A percentile compares a stretch with the other conserved stretches of the same genome.
phyloP scores from a whole-genome alignment of 2,888 invertebrate genomes.

The Caenorhabditis sp. region DNA sequence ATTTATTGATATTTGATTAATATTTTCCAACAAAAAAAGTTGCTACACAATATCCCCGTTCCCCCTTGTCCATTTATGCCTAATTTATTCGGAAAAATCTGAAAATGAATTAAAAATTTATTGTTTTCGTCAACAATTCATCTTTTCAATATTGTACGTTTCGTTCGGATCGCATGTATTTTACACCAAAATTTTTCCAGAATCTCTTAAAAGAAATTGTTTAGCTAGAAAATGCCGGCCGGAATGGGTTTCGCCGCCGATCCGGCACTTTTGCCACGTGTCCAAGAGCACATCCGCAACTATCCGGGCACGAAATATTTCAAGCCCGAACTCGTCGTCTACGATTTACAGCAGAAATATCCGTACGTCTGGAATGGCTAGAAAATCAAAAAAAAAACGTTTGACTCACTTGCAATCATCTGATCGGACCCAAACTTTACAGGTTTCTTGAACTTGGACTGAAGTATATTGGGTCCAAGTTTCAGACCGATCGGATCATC shows the following conservation, averaged over 20 bases:
- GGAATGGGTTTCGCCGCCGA: slow-evolving; percentile 51
- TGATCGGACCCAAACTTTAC: no score
- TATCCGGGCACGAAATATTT: slow-evolving; percentile 54
- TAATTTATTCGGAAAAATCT: not conserved
- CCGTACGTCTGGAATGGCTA: slow-evolving; percentile 49
- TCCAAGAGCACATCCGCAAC: slow-evolving; percentile 60
- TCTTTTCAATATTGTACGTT: no score
- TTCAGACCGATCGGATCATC: no score
- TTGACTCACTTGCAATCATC: no score
- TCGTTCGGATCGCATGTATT: slow-evolving; percentile 38
- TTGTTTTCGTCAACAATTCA: not conserved
- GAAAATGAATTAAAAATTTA: not conserved
- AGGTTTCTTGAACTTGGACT: no score
- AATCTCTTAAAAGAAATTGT: no score
- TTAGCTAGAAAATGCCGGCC: slow-evolving; percentile 23
- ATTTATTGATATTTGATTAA: slow-evolving; percentile 26
- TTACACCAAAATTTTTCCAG: not conserved
- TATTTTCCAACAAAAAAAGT: slow-evolving; percentile 4
- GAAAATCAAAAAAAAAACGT: not conserved
- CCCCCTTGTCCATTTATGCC: no score
- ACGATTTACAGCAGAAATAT: slow-evolving; percentile 66
- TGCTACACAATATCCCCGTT: slow-evolving; percentile 25
- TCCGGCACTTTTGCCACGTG: slow-evolving; percentile 56
- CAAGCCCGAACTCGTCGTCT: slow-evolving; percentile 62
- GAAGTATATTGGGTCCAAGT: no score